These are phyloP conservation scores for Heterohyrax brucei DNA, from an alignment of 2,797 vertebrate species.

Conservation along the genomic window DNA sequence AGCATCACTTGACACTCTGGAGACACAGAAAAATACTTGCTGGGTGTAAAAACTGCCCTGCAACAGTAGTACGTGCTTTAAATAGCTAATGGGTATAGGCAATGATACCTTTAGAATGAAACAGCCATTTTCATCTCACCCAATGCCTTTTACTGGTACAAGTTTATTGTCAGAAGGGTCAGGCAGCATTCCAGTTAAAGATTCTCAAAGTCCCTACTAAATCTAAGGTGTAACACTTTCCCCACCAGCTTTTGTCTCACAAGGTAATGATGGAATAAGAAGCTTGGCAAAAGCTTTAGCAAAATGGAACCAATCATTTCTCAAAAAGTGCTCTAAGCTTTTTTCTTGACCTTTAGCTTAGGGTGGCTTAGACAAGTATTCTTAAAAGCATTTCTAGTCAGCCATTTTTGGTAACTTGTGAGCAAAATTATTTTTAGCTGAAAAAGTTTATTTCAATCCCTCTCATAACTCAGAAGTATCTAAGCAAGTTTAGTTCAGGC, in stretches of 20 bases:
- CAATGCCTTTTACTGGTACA: not conserved
- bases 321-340: conserved; percentile 70
- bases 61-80: not conserved
- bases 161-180: not conserved
- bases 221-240: not conserved
- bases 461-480: conserved; percentile 81
- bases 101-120: not conserved
- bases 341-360: conserved; percentile 77
- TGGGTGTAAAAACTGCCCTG: not conserved
- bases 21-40: not conserved
- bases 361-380: conserved; percentile 56
- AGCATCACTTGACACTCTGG: not conserved
- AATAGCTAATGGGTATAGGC: not conserved
- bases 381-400: conserved; percentile 81
- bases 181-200: not conserved
- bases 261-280: not conserved
- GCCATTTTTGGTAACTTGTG: conserved; percentile 85
- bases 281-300: conserved; percentile 50
- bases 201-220: not conserved
- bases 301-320: conserved; percentile 63
- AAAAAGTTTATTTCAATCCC: conserved; percentile 83
- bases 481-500: conserved; percentile 79
- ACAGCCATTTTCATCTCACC: conserved; percentile 12
- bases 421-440: conserved; percentile 87
- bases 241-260: conserved; percentile 41